Base-by-base conservation (phyloP, 2,113 vertebrate genomes). In the Cryptomyrus ogoouensis region DNA sequence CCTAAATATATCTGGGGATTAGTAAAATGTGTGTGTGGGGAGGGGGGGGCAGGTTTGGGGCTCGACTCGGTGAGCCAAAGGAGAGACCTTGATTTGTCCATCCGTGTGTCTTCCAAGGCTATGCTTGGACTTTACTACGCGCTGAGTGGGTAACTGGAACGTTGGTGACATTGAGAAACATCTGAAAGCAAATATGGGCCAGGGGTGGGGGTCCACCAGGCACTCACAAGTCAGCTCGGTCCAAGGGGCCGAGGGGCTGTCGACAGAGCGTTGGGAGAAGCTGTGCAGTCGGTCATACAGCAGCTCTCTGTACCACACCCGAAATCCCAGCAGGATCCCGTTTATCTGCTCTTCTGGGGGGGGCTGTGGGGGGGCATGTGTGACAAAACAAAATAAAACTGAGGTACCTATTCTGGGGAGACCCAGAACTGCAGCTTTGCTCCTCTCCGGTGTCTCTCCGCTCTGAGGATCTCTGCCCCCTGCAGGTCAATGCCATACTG, bases 261-360 rank as follows among this genome's bases (percentile, higher is more conserved):
- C 94, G 90, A 96, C 88, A 77, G 95, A 90, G 0, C 96, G 96
- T 50, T 95, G 92, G 0, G 96, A 93, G 92, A 97, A 98, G 88
- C 96, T 95, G 2, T 96, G 93, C 52, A 97, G 95, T 0, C 96
- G 95, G 83, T 98, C 97, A 0, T 97, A 96, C 46, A 96, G 92
- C 91, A 99, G 96, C 93, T 99, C 98, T 0, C 98, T 96, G 92
- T 98, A 99, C 0, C 97, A 97, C 80, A 99, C 95, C 19, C 97
- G 96, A 93, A 98, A 99, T 0, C 98, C 98, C 92, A 99, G 94
- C 35, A 98, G 95, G 94, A 99, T 97, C 21, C 98, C 98, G 0
- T 99, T 99, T 93, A 99, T 97, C 93, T 97, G 98, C 94, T 99
- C 98, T 93, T 99, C 98, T 0, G 96, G 89, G 0, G 98, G 98